Evolutionary conservation across 2,113 vertebrate species (phyloP), one percentile per base, ranked within the genome.

Genomic region (Ictalurus punctatus): DNA sequence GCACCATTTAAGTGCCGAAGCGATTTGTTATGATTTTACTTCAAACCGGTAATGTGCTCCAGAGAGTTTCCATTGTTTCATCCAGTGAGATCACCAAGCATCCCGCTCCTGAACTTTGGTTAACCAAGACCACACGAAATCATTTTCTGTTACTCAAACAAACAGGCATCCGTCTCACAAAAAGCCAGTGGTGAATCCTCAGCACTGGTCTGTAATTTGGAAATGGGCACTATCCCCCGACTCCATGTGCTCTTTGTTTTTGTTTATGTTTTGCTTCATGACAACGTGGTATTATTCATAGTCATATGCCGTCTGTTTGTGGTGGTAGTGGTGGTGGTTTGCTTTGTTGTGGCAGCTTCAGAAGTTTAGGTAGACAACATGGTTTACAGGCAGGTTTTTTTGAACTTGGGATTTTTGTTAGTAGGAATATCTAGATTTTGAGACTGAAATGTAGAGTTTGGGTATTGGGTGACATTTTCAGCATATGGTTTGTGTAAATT

Each of bases 291-390:
- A 78, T 90, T 91, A 83, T 88, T 91, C 89, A 78, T 82, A 87
- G 86, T 67, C 87, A 25, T 63, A 63, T 90, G 88, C 76, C 0
- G 61, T 61, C 30, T 67, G 71, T 74, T 82, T 86, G 83, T 71
- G 44, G 56, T 79, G 89, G 79, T 90, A 69, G 40, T 79, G 17
- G 85, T 48, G n/a, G 27, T 74, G 90, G 87, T 89, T 61, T 63
- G 34, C 92, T 92, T 90, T 92, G 90, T 89, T 90, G 79, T 87
- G 90, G 90, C 69, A 23, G 44, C 87, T 88, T 91, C 90, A 93
- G 86, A 91, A 67, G 83, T 73, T 85, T 69, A 84, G 79, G 87
- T 82, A 61, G 54, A 82, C 83, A 37, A 48, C 10, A 84, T 85
- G 80, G 76, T 40, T 40, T 74, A 0, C 12, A 27, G 30, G 52